These are phyloP conservation scores for Scophthalmus maximus DNA, from an alignment of 2,113 vertebrate species.

Conservation along the genomic window DNA sequence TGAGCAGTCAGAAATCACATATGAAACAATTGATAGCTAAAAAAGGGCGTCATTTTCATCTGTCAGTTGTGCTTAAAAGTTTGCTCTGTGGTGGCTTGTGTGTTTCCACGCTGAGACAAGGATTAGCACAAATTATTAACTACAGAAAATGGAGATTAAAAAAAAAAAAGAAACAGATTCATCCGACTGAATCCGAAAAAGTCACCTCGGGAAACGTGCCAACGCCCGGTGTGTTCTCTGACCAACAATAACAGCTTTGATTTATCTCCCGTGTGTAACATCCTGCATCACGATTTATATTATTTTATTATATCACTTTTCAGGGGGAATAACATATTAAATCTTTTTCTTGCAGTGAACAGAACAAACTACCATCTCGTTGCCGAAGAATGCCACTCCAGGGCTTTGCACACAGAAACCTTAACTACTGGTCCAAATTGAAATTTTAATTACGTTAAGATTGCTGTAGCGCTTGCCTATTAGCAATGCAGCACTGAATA, in stretches of 20 bases:
- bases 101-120: not conserved
- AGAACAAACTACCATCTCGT: slow-evolving; percentile 33
- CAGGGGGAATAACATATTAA: slow-evolving; percentile 12
- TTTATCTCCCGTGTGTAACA: slow-evolving; percentile 54
- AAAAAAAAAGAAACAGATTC: slow-evolving; percentile 4
- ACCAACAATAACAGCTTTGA: slow-evolving; percentile 40
- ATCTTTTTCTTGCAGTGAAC: not conserved
- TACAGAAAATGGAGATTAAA: not conserved
- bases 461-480: slow-evolving; percentile 64
- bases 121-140: not conserved
- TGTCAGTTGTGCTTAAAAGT: slow-evolving; percentile 11
- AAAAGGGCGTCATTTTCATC: not conserved
- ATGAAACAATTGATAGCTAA: slow-evolving; percentile 7
- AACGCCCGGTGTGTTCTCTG: slow-evolving; percentile 22
- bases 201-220: slow-evolving; percentile 21
- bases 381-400: slow-evolving; percentile 46
- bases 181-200: slow-evolving; percentile 42
- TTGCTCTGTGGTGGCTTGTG: not conserved
- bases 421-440: slow-evolving; percentile 60
- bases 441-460: slow-evolving; percentile 75
- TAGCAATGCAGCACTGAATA: slow-evolving; percentile 75
- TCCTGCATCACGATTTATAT: slow-evolving; percentile 27
- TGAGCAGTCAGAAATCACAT: not conserved
- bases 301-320: slow-evolving; percentile 17
- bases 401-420: slow-evolving; percentile 43